Evolutionary conservation across 2,113 vertebrate genomes (phyloP).

Genomic region (Polypterus senegalus): DNA sequence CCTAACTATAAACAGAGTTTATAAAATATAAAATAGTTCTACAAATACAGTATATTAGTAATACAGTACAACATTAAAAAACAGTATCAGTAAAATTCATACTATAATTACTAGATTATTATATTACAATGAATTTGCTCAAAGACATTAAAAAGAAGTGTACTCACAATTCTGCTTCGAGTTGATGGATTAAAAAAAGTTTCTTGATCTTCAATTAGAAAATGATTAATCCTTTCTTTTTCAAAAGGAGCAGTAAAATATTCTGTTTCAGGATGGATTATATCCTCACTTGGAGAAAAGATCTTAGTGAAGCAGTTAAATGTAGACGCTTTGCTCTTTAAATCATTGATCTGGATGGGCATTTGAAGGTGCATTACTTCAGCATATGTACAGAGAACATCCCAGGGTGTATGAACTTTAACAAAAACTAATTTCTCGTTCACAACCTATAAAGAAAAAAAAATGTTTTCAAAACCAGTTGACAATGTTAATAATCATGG

Average conservation of each 20-base stretch:
- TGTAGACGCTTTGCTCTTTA: constrained; percentile 48
- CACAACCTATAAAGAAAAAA: constrained; percentile 46
- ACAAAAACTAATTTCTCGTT: constrained; percentile 67
- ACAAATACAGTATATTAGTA: no score
- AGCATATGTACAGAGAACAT: constrained; percentile 68
- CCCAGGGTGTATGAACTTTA: constrained; percentile 83
- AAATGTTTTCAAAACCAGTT: constrained; percentile 12
- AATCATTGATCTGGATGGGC: constrained; percentile 66
- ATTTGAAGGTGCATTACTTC: constrained; percentile 86
- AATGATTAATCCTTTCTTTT: constrained; percentile 57
- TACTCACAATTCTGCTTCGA: constrained; percentile 77
- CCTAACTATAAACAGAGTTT: no score
- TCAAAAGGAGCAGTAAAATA: constrained; percentile 81
- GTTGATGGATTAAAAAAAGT: constrained; percentile 77
- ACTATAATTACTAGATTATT: no score
- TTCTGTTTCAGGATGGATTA: constrained; percentile 67
- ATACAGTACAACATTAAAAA: no score
- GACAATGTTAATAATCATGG: background rate
- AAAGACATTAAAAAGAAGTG: no score
- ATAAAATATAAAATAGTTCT: no score
- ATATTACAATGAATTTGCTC: no score
- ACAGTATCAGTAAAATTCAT: no score
- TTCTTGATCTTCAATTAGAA: constrained; percentile 62
- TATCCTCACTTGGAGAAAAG: constrained; percentile 62
- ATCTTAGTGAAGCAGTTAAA: constrained; percentile 63